phyloP scores from a whole-genome alignment of 2,797 vertebrate genomes.

The Pipistrellus nathusii region DNA sequence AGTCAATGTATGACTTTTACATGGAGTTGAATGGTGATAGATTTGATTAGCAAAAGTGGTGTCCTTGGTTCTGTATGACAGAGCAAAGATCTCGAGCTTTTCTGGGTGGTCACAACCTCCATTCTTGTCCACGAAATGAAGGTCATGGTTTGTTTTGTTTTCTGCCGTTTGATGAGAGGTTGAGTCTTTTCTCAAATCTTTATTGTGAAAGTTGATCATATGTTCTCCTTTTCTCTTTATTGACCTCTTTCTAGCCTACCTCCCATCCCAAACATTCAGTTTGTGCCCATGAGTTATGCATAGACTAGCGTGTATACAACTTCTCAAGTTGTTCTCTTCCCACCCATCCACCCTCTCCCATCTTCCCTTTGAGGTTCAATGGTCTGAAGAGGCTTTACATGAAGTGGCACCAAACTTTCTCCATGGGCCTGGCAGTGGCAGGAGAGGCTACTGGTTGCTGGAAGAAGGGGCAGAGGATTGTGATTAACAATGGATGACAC shows the following conservation, averaged over 20 bases:
- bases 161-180: neutral
- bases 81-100: fast-evolving
- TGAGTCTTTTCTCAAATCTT: neutral
- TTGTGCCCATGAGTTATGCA: no score
- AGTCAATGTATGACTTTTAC: neutral
- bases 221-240: no score
- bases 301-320: no score
- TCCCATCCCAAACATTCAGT: no score
- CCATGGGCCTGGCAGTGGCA: neutral
- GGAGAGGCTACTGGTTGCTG: fast-evolving
- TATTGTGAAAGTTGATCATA: no score
- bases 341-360: no score
- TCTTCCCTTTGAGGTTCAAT: no score
- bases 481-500: neutral
- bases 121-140: neutral
- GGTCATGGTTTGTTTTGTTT: neutral
- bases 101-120: fast-evolving
- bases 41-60: neutral
- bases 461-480: no score
- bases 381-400: neutral
- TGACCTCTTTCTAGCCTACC: no score
- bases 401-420: neutral
- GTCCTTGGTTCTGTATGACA: neutral
- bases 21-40: neutral
- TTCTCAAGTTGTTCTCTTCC: no score